Evolutionary conservation across 2,797 vertebrate genomes (phyloP), one percentile per base, ranked within the genome.

Genomic region (Etheostoma perlongum): DNA sequence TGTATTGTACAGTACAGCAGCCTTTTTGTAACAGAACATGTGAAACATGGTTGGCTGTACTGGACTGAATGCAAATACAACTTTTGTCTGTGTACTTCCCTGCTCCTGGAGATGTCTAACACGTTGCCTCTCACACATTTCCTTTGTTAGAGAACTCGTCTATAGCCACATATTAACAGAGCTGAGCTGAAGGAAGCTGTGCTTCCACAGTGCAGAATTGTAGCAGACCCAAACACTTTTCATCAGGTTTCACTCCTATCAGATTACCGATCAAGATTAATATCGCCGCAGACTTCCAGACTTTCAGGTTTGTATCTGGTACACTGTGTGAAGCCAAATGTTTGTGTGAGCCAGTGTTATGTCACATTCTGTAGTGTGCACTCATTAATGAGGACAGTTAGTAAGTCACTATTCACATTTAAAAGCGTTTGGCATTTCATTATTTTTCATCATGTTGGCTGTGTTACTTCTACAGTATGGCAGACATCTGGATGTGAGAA

Each of bases 301-400:
- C 49, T 55, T 54, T 55, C 51, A 68, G 49, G 40, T 75, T 47
- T 61, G 25, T 30, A 11, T 46, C 23, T 49, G 30, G 36, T 2
- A 15, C 48, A 16, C 33, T 12, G 40, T 30, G 25, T 33, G 6
- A 40, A 40, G 62, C 9, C 23, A 21, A 4, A n/a, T 3, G 7
- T 5, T 6, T 1, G 10, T 18, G 36, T 18, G 7, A 42, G 21
- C 11, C 15, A 19, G 46, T 1, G 13, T 2, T 60, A 15, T 7
- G 11, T 27, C 5, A 42, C 23, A 30, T 6, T 1, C 14, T 44
- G 23, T 6, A 12, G 14, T 15, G 49, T 21, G 4, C 36, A 27
- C 8, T 64, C 16, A 19, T 15, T 30, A 30, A 30, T 21, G 14
- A 33, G 25, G 36, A 42, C 40, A 42, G 12, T 10, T 65, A 16